Evolutionary conservation across 2,888 invertebrate species (phyloP).

Genomic region (Eulithis prunata): DNA sequence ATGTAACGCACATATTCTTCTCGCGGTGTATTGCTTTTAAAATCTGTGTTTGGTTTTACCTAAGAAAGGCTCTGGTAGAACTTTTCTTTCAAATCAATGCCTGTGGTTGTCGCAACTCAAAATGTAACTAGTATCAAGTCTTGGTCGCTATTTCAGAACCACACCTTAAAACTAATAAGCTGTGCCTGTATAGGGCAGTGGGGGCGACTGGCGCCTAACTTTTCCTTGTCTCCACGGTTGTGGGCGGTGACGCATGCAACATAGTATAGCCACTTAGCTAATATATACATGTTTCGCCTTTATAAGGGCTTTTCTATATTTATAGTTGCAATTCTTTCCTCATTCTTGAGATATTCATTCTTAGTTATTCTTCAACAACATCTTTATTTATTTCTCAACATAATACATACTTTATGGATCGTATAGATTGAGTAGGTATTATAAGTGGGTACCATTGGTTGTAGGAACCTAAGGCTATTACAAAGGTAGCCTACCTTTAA

Average conservation of each 20-base stretch:
- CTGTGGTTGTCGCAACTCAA: too few species aligned
- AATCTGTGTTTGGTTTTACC: too few species aligned
- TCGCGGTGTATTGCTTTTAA: too few species aligned
- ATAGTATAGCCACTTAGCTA: background rate
- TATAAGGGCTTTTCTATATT: constrained; percentile 10
- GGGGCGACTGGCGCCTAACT: constrained; percentile 27
- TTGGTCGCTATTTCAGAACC: background rate
- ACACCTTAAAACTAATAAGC: constrained; percentile 15
- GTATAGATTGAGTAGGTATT: too few species aligned
- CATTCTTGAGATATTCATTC: constrained; percentile 6
- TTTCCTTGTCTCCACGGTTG: constrained; percentile 24
- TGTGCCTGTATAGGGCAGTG: constrained; percentile 24
- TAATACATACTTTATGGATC: too few species aligned
- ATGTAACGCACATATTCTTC: too few species aligned
- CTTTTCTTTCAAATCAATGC: too few species aligned
- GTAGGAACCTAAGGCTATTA: too few species aligned
- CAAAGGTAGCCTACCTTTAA: too few species aligned
- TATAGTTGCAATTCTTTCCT: constrained; percentile 13
- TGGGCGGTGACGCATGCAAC: constrained; percentile 24
- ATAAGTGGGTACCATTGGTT: too few species aligned
- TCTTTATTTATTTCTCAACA: background rate
- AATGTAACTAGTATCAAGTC: background rate
- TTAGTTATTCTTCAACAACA: too few species aligned
- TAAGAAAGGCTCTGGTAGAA: too few species aligned
- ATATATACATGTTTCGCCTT: background rate